Base-by-base conservation (phyloP, 1,140 invertebrate genomes). In the Drosophila yakuba region DNA sequence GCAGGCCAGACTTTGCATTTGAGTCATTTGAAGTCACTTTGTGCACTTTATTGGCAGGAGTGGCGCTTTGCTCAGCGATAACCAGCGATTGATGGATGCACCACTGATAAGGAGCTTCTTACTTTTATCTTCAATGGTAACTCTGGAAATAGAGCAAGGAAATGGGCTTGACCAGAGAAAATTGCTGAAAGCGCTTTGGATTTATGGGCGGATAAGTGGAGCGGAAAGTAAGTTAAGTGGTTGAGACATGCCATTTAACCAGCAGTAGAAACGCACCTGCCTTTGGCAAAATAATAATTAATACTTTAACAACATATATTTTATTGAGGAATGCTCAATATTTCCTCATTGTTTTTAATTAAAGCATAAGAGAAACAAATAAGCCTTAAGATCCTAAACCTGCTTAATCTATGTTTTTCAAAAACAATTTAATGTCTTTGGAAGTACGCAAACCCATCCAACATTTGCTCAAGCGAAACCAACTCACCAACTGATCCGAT, bases 11-110 rank as follows among this genome's bases (percentile, higher is more conserved):
- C 61, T 73, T 66, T 25, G 25, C 25, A 4, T 25, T 25, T 73
- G 75, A 79, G 58, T 89, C 63, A 17, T 74, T 76, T 54, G 62
- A 48, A 67, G 72, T 69, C 60, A 89, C 86, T 80, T 80, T 47
- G 43, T 50, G 50, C 58, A 52, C 48, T 74, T 44, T 39, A 44
- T 50, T 23, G 62, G 47, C 64, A 62, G 78, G 74, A 68, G 83
- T 86, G 82, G 79, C 83, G 61, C 68, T 78, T 47, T 50, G 23
- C 11, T 28, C 38, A 4, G 52, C 45, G 17, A 48, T 59, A 48
- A 41, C 36, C 17, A 12, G 44, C 25, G 44, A 48, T 72, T 47
- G 58, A 41, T 68, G 60, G 59, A 17, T 41, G 59, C 28, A 2
- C 4, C 11, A 5, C 3, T n/a, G 64, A 67, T 61, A 63, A 60